phyloP scores from a whole-genome alignment of 2,797 vertebrate species.

The Kryptopterus vitreolus region DNA sequence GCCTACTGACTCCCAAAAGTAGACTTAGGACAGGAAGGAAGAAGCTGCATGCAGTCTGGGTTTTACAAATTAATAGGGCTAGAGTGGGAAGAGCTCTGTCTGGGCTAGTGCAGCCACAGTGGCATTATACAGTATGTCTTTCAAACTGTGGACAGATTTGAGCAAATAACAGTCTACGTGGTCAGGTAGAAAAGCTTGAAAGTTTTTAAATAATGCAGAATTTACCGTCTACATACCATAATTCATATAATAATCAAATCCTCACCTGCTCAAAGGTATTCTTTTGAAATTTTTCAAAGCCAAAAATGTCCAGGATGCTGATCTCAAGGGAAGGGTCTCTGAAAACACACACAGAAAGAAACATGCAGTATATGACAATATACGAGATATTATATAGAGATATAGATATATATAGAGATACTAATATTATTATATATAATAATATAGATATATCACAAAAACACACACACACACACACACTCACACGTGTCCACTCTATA shows the following conservation, averaged over 20 bases:
- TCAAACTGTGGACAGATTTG: background rate
- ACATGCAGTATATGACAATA: background rate
- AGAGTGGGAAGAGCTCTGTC: background rate
- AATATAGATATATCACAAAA: too few species aligned
- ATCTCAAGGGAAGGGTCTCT: slow-evolving; percentile 84
- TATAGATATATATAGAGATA: too few species aligned
- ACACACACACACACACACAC: too few species aligned
- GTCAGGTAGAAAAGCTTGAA: too few species aligned
- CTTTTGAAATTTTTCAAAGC: slow-evolving; percentile 91
- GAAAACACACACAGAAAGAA: slow-evolving; percentile 39
- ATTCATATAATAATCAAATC: slow-evolving; percentile 14
- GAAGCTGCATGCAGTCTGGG: slow-evolving; percentile 4
- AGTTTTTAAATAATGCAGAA: background rate
- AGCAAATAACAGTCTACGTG: background rate
- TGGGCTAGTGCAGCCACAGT: background rate
- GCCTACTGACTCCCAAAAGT: background rate
- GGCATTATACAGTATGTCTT: background rate
- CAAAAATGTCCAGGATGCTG: slow-evolving; percentile 90
- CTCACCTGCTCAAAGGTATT: slow-evolving; percentile 92
- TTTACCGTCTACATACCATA: background rate
- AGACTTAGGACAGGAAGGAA: slow-evolving; percentile 10
- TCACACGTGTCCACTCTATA: too few species aligned
- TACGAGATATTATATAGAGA: too few species aligned
- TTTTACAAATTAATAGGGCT: slow-evolving; percentile 4
- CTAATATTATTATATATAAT: too few species aligned